These are phyloP conservation scores for Oriolus oriolus DNA, from an alignment of 2,113 vertebrate species.

Conservation along the genomic window DNA sequence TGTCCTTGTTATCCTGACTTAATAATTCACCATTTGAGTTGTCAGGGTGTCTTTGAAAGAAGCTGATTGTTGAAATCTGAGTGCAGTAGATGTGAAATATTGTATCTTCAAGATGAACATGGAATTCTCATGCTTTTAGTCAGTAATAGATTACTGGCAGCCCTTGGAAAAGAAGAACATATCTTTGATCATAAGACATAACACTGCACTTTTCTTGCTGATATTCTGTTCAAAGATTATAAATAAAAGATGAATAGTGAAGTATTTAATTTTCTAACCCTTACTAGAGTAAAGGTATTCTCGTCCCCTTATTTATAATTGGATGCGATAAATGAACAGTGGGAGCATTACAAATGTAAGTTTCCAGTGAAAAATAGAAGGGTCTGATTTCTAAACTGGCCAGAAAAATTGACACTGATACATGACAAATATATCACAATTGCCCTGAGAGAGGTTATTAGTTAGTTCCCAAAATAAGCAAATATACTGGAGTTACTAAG, in stretches of 20 bases:
- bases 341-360: neutral
- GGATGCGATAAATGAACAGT: neutral
- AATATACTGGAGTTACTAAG: neutral
- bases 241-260: neutral
- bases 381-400: neutral
- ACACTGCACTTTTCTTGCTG: neutral
- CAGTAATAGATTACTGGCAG: neutral
- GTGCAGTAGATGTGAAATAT: neutral
- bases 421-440: neutral
- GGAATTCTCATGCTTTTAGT: neutral
- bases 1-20: neutral
- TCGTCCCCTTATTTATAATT: neutral
- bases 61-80: slow-evolving; percentile 10
- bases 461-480: neutral
- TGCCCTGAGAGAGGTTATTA: neutral
- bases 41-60: slow-evolving; percentile 8
- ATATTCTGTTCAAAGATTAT: neutral
- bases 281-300: neutral
- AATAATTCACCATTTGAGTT: slow-evolving; percentile 2
- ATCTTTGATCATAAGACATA: fast-evolving
- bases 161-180: neutral
- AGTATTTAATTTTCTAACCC: neutral
- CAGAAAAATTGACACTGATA: neutral
- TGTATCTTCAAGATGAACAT: neutral
- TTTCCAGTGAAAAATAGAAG: neutral